Evolutionary conservation across 2,888 invertebrate genomes (phyloP).

Genomic region (Eucera pruinosa): DNA sequence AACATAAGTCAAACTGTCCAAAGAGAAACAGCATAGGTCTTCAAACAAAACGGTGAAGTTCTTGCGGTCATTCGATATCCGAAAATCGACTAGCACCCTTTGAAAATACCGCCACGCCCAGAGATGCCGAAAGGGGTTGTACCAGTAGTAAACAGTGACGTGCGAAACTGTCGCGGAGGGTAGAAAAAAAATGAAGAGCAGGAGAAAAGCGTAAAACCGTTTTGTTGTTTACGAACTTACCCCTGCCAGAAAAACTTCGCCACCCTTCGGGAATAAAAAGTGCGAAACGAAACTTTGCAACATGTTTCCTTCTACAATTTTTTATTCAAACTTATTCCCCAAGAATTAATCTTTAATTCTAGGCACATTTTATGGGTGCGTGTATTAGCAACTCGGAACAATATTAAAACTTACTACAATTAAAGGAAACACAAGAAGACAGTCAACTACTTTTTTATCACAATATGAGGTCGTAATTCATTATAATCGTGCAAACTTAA

Average conservation of each 20-base stretch:
- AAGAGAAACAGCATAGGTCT: not conserved
- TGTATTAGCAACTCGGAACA: too few species aligned
- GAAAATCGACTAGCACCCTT: conserved; percentile 52
- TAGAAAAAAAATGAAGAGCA: conserved; percentile 28
- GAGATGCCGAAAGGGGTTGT: conserved; percentile 49
- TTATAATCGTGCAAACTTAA: too few species aligned
- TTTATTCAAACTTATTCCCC: too few species aligned
- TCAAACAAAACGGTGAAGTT: conserved; percentile 36
- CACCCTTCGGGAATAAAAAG: not conserved
- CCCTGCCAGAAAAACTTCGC: not conserved
- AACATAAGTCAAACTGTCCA: not conserved
- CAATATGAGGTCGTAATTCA: too few species aligned
- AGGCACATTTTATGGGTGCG: too few species aligned
- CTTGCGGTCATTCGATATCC: conserved; percentile 49
- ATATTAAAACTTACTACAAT: too few species aligned
- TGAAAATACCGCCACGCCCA: conserved; percentile 55
- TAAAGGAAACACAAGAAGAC: too few species aligned
- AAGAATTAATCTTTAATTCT: too few species aligned
- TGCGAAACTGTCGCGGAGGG: conserved; percentile 58
- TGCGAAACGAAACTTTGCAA: too few species aligned
- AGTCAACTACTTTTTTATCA: too few species aligned
- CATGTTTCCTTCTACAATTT: too few species aligned
- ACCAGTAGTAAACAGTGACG: conserved; percentile 73
- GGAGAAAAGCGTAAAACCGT: conserved; percentile 29
- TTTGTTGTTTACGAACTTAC: conserved; percentile 6